A percentile compares a stretch with the other conserved stretches of the same genome.
Evolutionary conservation across 2,797 vertebrate species (phyloP).

Genomic region (Hafferia zeledoni): DNA sequence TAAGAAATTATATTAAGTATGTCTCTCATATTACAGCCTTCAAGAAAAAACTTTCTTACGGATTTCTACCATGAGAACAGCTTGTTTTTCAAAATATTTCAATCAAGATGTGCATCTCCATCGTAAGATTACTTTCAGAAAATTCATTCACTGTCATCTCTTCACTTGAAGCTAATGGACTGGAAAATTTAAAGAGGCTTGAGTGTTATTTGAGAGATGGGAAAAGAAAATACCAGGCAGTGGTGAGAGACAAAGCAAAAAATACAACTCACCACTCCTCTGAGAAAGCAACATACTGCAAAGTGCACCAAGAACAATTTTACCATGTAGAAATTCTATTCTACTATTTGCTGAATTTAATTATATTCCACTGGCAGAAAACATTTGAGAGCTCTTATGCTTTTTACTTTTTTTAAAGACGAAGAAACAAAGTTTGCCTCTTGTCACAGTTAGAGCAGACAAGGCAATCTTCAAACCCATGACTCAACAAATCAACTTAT

Average conservation of each 20-base stretch:
- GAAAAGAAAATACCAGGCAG: not conserved
- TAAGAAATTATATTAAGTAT: not conserved
- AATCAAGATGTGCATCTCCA: not conserved
- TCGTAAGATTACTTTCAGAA: not conserved
- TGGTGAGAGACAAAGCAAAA: not conserved
- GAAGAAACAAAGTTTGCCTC: not conserved
- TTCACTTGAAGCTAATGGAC: not conserved
- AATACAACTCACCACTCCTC: not conserved
- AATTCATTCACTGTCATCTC: not conserved
- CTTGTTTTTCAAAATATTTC: not conserved
- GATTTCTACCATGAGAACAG: not conserved
- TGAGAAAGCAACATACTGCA: not conserved
- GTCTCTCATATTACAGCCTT: not conserved
- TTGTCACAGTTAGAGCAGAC: rapidly evolving
- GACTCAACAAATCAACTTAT: not conserved
- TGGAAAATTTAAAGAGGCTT: not conserved
- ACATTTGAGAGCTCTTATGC: not conserved
- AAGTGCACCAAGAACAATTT: not conserved
- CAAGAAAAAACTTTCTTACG: not conserved
- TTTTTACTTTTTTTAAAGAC: not conserved
- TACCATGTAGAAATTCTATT: not conserved
- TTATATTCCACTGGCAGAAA: not conserved
- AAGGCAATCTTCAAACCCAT: not conserved
- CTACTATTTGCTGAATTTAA: not conserved
- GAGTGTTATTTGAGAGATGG: not conserved